phyloP scores from a whole-genome alignment of 2,113 vertebrate genomes.

The Perognathus longimembris region DNA sequence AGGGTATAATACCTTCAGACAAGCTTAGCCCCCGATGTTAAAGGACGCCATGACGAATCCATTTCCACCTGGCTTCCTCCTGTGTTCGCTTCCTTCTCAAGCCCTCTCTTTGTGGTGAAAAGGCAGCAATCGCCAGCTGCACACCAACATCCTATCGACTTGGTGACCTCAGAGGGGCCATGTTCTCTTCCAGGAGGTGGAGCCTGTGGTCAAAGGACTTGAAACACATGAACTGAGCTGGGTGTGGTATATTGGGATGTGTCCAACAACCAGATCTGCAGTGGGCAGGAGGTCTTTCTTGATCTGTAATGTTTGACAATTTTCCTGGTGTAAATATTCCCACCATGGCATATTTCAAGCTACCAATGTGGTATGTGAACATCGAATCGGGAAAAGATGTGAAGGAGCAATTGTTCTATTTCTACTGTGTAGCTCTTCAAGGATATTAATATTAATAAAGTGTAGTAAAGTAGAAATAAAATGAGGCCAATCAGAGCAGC shows the following conservation, averaged over 20 bases:
- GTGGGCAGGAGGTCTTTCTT: too few species aligned
- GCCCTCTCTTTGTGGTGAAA: background rate
- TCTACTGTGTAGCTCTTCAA: background rate
- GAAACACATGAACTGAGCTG: background rate
- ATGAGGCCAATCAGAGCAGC: too few species aligned
- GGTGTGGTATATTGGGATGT: background rate
- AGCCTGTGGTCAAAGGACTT: background rate
- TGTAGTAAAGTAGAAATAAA: background rate
- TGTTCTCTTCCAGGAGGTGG: background rate
- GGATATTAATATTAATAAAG: background rate
- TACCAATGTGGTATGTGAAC: too few species aligned
- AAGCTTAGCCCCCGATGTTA: background rate
- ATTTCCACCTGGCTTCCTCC: constrained; percentile 24
- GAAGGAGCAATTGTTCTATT: background rate
- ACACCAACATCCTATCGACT: background rate
- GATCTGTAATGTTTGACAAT: too few species aligned
- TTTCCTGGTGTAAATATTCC: background rate
- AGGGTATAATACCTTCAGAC: background rate
- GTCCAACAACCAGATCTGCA: background rate
- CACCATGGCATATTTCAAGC: too few species aligned
- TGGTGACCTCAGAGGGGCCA: background rate
- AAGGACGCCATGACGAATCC: background rate
- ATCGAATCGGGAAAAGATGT: background rate
- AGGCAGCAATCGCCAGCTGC: too few species aligned
- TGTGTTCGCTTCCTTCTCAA: background rate